Evolutionary conservation across 2,888 invertebrate species (phyloP).

Genomic region (Agrilus cyanescens): DNA sequence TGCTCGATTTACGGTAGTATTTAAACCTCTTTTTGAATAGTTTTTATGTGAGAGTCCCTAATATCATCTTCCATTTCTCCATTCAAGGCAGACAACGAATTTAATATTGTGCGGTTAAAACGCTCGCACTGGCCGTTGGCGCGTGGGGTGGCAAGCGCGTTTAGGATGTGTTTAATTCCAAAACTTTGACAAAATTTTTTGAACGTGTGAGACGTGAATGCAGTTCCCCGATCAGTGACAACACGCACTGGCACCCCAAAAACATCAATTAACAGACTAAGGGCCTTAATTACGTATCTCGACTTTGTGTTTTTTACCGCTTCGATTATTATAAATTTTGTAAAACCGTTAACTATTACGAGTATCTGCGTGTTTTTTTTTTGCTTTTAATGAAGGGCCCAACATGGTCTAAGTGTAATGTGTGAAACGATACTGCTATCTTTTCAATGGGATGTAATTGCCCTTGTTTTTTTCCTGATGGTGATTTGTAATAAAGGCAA

Average conservation of each 20-base stretch:
- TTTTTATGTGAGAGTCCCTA: neutral
- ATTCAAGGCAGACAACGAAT: neutral
- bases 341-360: too few species aligned
- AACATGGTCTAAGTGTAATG: too few species aligned
- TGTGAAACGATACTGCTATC: too few species aligned
- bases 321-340: too few species aligned
- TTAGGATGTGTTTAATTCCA: constrained; percentile 1
- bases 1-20: constrained; percentile 3
- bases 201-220: neutral
- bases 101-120: constrained; percentile 2
- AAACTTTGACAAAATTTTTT: neutral
- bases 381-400: too few species aligned
- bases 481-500: neutral
- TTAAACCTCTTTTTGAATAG: neutral
- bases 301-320: neutral
- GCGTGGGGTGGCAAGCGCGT: constrained; percentile 3
- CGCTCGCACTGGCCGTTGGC: constrained; percentile 5
- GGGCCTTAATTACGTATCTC: neutral
- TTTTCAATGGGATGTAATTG: too few species aligned
- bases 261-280: neutral
- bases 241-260: neutral
- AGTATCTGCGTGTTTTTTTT: too few species aligned
- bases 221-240: neutral
- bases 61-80: neutral
- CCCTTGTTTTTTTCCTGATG: too few species aligned